Evolutionary conservation across 2,113 vertebrate species (phyloP).

Genomic region (Madoqua kirkii): DNA sequence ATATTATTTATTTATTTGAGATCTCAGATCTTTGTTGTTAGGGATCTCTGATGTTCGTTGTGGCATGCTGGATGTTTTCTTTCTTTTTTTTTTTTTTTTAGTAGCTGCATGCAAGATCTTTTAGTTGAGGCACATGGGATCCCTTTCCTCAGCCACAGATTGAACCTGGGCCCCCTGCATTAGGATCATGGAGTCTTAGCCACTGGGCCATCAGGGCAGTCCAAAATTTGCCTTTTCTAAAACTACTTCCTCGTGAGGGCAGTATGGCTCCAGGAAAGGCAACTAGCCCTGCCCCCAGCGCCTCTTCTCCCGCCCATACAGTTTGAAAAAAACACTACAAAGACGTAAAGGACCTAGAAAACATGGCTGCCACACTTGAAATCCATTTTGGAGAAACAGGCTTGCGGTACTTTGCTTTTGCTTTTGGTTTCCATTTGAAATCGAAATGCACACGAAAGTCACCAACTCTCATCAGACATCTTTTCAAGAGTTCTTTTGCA

Average conservation of each 20-base stretch:
- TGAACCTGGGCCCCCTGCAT: neutral
- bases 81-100: neutral
- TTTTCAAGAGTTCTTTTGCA: neutral
- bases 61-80: neutral
- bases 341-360: neutral
- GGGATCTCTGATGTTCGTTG: neutral
- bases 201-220: neutral
- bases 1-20: neutral
- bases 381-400: neutral
- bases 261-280: neutral
- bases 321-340: neutral
- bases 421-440: conserved; percentile 19
- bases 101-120: neutral
- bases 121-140: neutral
- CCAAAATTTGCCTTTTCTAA: neutral
- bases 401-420: neutral
- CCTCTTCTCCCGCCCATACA: neutral
- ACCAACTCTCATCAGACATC: neutral
- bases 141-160: neutral
- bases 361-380: neutral
- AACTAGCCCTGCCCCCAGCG: fast-evolving
- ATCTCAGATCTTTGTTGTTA: neutral
- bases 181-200: neutral
- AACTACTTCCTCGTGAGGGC: conserved; percentile 19
- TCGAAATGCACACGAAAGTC: neutral